These are phyloP conservation scores for Plemyria rubiginata DNA, from an alignment of 2,888 invertebrate species.

Conservation along the genomic window DNA sequence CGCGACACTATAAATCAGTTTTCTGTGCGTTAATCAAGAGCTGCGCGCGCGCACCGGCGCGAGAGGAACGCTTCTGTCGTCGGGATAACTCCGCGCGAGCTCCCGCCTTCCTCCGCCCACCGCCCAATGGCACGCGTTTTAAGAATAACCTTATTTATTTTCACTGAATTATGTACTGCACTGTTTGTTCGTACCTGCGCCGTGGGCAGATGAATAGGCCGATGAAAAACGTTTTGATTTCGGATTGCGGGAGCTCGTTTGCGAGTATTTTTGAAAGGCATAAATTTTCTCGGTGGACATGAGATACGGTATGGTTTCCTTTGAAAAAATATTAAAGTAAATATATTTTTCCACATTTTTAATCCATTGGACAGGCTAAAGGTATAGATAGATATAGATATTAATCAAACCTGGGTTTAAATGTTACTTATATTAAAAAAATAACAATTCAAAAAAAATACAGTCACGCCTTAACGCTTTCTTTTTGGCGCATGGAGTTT, in stretches of 20 bases:
- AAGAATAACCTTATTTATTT: slow-evolving; percentile 62
- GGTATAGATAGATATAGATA: too few relatives aligned
- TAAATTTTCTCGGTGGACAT: slow-evolving; percentile 15
- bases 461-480: too few relatives aligned
- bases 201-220: slow-evolving; percentile 46
- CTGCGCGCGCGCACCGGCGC: slow-evolving; percentile 76
- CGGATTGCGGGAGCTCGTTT: slow-evolving; percentile 41
- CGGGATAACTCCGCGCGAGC: slow-evolving; percentile 86
- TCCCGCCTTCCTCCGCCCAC: slow-evolving; percentile 67
- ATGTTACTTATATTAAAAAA: too few relatives aligned
- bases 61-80: slow-evolving; percentile 89
- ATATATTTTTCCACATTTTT: background rate
- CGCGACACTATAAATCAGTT: slow-evolving; percentile 83
- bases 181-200: slow-evolving; percentile 58
- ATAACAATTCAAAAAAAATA: too few relatives aligned
- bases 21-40: slow-evolving; percentile 74
- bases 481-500: too few relatives aligned
- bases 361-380: too few relatives aligned
- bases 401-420: too few relatives aligned
- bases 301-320: slow-evolving; percentile 10
- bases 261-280: slow-evolving; percentile 8
- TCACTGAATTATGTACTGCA: slow-evolving; percentile 64
- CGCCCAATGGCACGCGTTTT: slow-evolving; percentile 51
- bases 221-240: slow-evolving; percentile 58
- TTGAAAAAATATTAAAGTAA: slow-evolving; percentile 6